These are phyloP conservation scores for Entomyzon cyanotis DNA, from an alignment of 2,113 vertebrate genomes.

Conservation along the genomic window DNA sequence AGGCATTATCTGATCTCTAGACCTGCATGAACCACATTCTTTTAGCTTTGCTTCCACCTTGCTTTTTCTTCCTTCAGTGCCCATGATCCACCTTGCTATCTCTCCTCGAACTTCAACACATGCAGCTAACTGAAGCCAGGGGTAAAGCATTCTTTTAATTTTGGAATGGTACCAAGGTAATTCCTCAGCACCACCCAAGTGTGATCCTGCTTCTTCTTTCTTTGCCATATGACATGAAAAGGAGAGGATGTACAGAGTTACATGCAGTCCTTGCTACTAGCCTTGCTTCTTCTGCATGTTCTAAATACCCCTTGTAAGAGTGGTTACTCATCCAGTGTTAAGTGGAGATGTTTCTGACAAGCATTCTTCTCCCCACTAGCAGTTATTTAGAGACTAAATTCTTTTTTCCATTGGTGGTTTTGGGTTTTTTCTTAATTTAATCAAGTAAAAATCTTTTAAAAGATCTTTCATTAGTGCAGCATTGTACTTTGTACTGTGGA, in stretches of 20 bases:
- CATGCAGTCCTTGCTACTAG: neutral
- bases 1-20: neutral
- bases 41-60: neutral
- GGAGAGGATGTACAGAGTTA: neutral
- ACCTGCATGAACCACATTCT: neutral
- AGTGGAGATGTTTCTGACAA: neutral
- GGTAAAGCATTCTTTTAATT: neutral
- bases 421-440: neutral
- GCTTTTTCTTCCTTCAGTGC: neutral
- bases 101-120: neutral
- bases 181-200: neutral
- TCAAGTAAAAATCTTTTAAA: neutral
- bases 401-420: neutral
- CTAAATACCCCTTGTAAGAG: neutral
- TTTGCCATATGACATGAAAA: neutral
- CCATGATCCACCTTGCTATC: neutral
- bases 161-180: neutral
- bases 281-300: fast-evolving
- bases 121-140: neutral
- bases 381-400: neutral
- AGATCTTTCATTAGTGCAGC: neutral
- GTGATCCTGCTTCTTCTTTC: neutral
- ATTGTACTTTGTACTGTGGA: neutral
- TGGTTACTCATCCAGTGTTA: neutral
- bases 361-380: neutral